Conservation (phyloP, 2,888 invertebrate genomes). For the Protophormia terraenovae region DNA sequence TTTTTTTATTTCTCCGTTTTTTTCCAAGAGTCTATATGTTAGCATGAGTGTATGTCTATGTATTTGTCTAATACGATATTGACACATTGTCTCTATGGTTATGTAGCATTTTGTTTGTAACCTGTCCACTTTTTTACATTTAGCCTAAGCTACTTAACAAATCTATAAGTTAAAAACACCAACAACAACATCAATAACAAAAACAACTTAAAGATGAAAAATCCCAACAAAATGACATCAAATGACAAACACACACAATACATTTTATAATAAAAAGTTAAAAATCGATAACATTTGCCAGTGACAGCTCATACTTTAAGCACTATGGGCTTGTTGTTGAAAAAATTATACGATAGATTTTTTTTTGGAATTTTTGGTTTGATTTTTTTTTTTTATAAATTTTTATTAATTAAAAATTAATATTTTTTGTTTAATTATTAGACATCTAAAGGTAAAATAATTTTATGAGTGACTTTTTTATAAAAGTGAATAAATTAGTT, state of each 20-base stretch:
- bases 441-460: no score
- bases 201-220: conserved; percentile 21
- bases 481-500: no score
- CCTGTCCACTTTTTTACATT: conserved; percentile 40
- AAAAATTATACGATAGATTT: no score
- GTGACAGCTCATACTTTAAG: conserved; percentile 11
- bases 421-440: no score
- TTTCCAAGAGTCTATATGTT: neutral
- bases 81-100: conserved; percentile 54
- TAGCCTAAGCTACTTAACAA: conserved; percentile 60
- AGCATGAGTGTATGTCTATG: neutral
- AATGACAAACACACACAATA: conserved; percentile 43
- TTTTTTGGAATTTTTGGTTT: no score
- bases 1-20: neutral
- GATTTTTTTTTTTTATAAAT: no score
- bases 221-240: conserved; percentile 29
- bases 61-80: conserved; percentile 46
- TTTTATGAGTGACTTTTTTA: no score
- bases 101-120: conserved; percentile 29
- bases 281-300: conserved; percentile 65
- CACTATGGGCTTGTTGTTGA: conserved; percentile 15
- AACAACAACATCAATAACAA: neutral
- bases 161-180: conserved; percentile 31
- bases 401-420: no score
- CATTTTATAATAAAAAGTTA: conserved; percentile 49